Base-by-base conservation (phyloP, 2,797 vertebrate genomes). In the Somateria mollissima region DNA sequence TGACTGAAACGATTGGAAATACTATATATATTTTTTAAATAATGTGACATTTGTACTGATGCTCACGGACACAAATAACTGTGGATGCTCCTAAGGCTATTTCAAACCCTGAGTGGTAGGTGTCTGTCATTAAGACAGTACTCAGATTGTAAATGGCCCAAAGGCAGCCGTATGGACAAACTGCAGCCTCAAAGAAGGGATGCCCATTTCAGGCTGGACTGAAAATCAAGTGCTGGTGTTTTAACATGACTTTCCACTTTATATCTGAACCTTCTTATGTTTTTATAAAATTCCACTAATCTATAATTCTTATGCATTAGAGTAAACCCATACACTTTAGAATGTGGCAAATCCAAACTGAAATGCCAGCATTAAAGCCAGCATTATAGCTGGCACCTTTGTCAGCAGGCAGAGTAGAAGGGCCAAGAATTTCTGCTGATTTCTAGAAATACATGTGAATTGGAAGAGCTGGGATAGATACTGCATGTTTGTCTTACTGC, bases 161-260 rank as follows among this genome's bases (percentile, higher is more conserved):
- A 81, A 81, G 30, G 14, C 73, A 84, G 75, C 75, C 84, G 30
- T 14, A 30, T 11, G 27, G 36, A 36, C 69, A 79, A 70, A 74
- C 30, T 62, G 16, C n/a, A 89, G 39, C 24, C 67, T 79, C 70
- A 62, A 43, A 81, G 72, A 87, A 80, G 21, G 6, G 10, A 16
- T 60, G 36, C 17, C 24, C 8, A 18, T 56, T 76, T 72, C 54
- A 87, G 57, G 36, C 53, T 84, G 60, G 32, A 47, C 41, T 78
- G 28, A 81, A 75, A 84, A 73, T 73, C 51, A 60, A 76, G 56
- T 30, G 64, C 41, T 85, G 27, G 58, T 66, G 14, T 84, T 73
- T 91, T 76, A 92, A 69, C 16, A 66, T 53, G 32, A 34, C 16
- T 92, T 96, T 92, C 57, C 36, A 86, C 84, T 92, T 94, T 51